A percentile compares a stretch with the other conserved stretches of the same genome.
Conservation (phyloP, 2,888 invertebrate species). For the Dilophus febrilis region DNA sequence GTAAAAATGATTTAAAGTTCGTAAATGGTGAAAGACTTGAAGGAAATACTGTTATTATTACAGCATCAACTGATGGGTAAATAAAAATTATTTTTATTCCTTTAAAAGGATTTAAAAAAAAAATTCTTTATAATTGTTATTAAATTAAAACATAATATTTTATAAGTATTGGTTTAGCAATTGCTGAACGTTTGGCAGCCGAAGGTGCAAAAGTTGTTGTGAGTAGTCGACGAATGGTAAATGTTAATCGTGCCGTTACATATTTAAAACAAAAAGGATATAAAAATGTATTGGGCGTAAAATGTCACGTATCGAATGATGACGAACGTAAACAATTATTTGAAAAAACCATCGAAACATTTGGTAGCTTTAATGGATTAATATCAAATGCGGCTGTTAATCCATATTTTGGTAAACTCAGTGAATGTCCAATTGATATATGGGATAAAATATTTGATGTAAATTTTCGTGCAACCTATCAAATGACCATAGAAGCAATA, state of each 20-base stretch:
- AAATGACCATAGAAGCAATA: constrained; percentile 73
- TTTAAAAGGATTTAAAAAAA: too few species aligned
- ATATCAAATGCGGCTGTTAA: constrained; percentile 94
- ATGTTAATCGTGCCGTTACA: constrained; percentile 64
- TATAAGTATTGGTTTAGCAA: constrained; percentile 86
- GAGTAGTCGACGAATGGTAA: constrained; percentile 74
- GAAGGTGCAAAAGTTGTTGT: constrained; percentile 89
- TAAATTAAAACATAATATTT: too few species aligned
- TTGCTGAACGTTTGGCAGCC: constrained; percentile 61
- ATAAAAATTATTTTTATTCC: constrained; percentile 6
- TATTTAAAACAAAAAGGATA: constrained; percentile 46
- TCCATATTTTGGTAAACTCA: constrained; percentile 59
- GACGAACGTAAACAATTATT: constrained; percentile 65
- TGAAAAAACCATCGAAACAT: constrained; percentile 47
- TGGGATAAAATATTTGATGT: constrained; percentile 97
- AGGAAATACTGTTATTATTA: constrained; percentile 55
- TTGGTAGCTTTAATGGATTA: constrained; percentile 84
- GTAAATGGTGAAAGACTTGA: constrained; percentile 32
- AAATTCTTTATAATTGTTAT: too few species aligned
- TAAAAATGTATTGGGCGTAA: constrained; percentile 54
- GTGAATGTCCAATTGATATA: constrained; percentile 60
- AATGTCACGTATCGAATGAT: constrained; percentile 78
- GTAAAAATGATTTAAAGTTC: too few species aligned
- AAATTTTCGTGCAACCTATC: constrained; percentile 79
- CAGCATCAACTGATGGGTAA: constrained; percentile 63